A percentile compares a stretch with the other conserved stretches of the same genome.
Conservation (phyloP, 2,797 vertebrate species). For the Florisuga fusca region DNA sequence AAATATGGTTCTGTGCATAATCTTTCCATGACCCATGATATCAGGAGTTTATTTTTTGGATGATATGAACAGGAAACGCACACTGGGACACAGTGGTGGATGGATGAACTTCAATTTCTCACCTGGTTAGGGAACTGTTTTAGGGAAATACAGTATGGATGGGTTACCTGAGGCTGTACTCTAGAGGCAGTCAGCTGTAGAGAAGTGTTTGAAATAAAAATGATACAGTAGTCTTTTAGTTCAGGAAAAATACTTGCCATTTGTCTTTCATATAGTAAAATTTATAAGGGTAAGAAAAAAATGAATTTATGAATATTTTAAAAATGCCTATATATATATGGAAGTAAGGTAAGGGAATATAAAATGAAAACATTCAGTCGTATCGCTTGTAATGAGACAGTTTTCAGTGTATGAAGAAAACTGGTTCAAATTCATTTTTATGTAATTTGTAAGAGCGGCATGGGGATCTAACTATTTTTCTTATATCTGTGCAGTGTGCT, state of each 20-base stretch:
- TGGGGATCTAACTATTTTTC: neutral
- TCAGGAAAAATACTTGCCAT: neutral
- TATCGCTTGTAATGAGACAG: neutral
- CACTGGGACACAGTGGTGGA: neutral
- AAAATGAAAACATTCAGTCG: neutral
- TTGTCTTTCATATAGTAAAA: neutral
- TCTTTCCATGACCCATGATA: neutral
- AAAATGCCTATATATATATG: neutral
- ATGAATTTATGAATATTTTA: neutral
- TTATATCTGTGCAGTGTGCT: rapidly evolving
- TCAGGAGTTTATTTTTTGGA: neutral
- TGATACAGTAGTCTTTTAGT: neutral
- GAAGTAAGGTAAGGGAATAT: neutral
- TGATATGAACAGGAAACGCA: neutral
- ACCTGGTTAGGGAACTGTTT: neutral
- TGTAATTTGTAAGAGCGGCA: neutral
- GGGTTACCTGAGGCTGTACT: neutral
- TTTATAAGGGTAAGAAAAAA: neutral
- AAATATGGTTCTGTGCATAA: neutral
- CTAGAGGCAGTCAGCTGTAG: neutral
- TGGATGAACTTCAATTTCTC: slow-evolving; percentile 1
- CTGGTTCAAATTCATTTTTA: neutral
- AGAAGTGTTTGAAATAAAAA: slow-evolving; percentile 14
- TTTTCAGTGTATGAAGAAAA: neutral
- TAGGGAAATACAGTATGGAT: neutral